These are phyloP conservation scores for Amblyopsis rosae DNA, from an alignment of 2,113 vertebrate species.

Conservation along the genomic window DNA sequence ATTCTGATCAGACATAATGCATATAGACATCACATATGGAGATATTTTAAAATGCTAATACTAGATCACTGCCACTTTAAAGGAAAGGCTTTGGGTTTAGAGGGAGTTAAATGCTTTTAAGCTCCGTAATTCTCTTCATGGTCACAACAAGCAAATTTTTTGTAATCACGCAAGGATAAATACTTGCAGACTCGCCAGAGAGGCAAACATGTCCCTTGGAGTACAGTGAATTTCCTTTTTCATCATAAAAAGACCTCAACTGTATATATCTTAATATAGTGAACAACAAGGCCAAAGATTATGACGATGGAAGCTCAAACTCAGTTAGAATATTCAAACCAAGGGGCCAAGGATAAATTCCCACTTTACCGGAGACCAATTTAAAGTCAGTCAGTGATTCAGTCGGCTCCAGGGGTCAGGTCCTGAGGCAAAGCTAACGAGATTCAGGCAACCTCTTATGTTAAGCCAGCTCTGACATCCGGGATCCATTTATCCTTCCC, in stretches of 20 bases:
- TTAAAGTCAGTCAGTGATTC: constrained; percentile 75
- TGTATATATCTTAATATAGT: constrained; percentile 34
- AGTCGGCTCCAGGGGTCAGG: constrained; percentile 67
- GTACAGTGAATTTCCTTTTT: constrained; percentile 17
- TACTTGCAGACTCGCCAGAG: background rate
- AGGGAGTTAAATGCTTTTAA: too few species aligned
- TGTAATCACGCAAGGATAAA: constrained; percentile 13
- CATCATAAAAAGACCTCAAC: constrained; percentile 30
- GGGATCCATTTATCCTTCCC: constrained; percentile 59
- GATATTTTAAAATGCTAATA: too few species aligned
- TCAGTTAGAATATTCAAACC: constrained; percentile 61
- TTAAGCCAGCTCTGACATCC: constrained; percentile 65
- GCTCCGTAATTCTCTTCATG: too few species aligned
- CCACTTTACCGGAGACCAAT: constrained; percentile 74
- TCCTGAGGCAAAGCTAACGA: constrained; percentile 70
- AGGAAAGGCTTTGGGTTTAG: too few species aligned
- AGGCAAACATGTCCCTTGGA: constrained; percentile 7
- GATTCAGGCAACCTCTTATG: constrained; percentile 71
- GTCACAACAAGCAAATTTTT: too few species aligned
- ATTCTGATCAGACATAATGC: too few species aligned
- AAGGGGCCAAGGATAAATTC: constrained; percentile 74
- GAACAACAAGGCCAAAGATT: constrained; percentile 40
- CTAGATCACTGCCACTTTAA: too few species aligned
- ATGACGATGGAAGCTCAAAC: constrained; percentile 50
- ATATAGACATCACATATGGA: too few species aligned